Percentiles rank a stretch among this genome's conserved stretches.
These are phyloP conservation scores for Engraulis encrasicolus DNA, from an alignment of 2,113 vertebrate genomes.

Conservation along the genomic window DNA sequence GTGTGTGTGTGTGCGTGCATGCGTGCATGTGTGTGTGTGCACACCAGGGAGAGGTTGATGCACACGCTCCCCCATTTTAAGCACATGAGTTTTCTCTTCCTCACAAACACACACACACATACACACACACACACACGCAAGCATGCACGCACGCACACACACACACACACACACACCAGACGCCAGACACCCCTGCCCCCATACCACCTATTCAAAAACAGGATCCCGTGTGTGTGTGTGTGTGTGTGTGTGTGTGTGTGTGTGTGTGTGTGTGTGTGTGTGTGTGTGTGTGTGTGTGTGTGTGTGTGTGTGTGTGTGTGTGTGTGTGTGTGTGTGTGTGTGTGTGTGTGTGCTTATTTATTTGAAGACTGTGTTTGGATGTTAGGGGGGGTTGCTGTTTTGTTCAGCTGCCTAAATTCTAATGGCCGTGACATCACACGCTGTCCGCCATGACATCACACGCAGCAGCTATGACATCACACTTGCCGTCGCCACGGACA, in stretches of 20 bases:
- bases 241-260: constrained; percentile 48
- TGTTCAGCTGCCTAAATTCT: constrained; percentile 99
- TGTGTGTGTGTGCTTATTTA: constrained; percentile 99
- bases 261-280: constrained; percentile 41
- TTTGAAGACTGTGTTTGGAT: constrained; percentile 67
- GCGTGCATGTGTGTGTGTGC: not conserved
- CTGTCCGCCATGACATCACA: constrained; percentile 47
- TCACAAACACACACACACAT: constrained; percentile 29
- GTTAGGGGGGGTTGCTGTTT: constrained; percentile 68
- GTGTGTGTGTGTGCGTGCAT: no score
- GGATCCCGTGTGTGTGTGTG: constrained; percentile 44
- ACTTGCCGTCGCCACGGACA: constrained; percentile 82
- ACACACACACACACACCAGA: not conserved
- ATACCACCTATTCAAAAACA: constrained; percentile 8
- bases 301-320: constrained; percentile 87
- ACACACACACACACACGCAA: constrained; percentile 22
- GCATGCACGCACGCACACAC: not conserved
- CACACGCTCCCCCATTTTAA: constrained; percentile 86
- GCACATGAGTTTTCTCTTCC: constrained; percentile 45
- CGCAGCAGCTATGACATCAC: no score
- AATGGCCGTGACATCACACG: constrained; percentile 82
- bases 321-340: constrained; percentile 61
- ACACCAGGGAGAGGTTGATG: not conserved
- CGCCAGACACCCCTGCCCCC: constrained; percentile 21
- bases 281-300: constrained; percentile 79